These are phyloP conservation scores for Bicyclus anynana DNA, from an alignment of 1,140 invertebrate species.

Conservation along the genomic window DNA sequence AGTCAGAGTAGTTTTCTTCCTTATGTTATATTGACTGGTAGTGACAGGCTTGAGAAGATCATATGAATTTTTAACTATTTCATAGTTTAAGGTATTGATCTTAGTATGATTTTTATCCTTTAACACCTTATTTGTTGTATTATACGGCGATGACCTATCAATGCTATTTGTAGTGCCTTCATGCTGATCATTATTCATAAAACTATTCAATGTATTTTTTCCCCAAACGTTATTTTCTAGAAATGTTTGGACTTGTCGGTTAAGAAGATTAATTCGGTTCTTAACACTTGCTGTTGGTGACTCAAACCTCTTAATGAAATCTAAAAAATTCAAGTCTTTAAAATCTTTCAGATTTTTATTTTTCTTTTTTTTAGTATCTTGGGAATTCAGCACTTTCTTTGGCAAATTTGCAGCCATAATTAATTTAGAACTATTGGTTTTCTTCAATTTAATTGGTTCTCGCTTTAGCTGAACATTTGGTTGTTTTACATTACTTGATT, in stretches of 20 bases:
- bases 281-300: conserved; percentile 19
- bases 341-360: too few relatives aligned
- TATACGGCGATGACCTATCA: not conserved
- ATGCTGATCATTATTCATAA: not conserved
- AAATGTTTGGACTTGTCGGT: conserved; percentile 1
- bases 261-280: conserved; percentile 15
- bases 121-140: not conserved
- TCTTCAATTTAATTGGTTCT: not conserved
- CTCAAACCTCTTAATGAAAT: conserved; percentile 27
- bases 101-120: not conserved
- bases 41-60: conserved; percentile 36
- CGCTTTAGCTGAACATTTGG: not conserved
- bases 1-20: not conserved
- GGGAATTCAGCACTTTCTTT: not conserved
- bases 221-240: conserved; percentile 3
- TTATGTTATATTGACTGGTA: not conserved
- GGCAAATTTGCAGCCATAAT: not conserved
- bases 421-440: not conserved
- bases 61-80: conserved; percentile 31
- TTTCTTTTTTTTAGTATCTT: not conserved
- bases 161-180: not conserved
- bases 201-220: not conserved
- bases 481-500: not conserved
- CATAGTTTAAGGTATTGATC: not conserved
- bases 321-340: conserved; percentile 15